Evolutionary conservation across 1,140 invertebrate species (phyloP).

Genomic region (Choristoneura fumiferana): DNA sequence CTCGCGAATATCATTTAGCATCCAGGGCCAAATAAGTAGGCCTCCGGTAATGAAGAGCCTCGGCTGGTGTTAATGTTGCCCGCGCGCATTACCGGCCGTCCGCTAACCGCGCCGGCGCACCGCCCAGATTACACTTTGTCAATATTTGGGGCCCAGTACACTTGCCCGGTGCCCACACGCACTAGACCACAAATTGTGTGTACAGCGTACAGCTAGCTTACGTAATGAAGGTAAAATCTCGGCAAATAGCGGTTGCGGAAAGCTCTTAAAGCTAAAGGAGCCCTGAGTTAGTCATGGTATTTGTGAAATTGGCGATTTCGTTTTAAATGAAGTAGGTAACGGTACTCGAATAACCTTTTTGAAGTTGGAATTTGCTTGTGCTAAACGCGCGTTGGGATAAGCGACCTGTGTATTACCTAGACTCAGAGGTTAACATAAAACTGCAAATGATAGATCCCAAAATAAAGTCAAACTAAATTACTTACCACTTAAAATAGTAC

Average conservation of each 20-base stretch:
- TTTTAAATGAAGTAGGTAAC: no score
- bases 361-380: no score
- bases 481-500: no score
- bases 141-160: constrained; percentile 57
- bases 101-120: constrained; percentile 59
- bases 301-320: no score
- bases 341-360: no score
- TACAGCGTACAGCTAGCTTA: background rate
- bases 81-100: constrained; percentile 53
- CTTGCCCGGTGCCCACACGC: constrained; percentile 20
- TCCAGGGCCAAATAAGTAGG: constrained; percentile 50
- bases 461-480: no score
- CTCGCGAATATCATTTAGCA: constrained; percentile 69
- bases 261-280: background rate
- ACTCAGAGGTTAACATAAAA: no score
- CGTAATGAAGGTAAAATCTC: constrained; percentile 15
- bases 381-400: no score
- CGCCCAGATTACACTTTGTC: constrained; percentile 69
- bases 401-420: no score
- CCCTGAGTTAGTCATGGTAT: no score
- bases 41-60: constrained; percentile 64
- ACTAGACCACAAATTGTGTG: constrained; percentile 3
- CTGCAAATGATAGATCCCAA: no score
- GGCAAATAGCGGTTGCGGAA: constrained; percentile 11
- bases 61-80: constrained; percentile 42